Evolutionary conservation across 2,113 vertebrate genomes (phyloP).

Genomic region (Nyctibius bracteatus): DNA sequence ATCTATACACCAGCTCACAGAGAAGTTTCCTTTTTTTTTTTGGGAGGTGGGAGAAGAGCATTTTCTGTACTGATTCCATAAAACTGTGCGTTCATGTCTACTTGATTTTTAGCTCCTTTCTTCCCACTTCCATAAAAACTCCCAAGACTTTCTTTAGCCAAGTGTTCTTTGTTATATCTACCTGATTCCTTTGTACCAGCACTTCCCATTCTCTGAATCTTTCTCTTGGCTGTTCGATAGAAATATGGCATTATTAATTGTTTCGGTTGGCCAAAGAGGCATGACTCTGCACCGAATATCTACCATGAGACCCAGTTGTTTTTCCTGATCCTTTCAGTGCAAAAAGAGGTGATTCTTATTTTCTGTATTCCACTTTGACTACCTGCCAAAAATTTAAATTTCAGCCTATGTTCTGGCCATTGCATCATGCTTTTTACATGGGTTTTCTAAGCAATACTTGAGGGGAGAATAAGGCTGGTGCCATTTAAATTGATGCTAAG

Average conservation of each 20-base stretch:
- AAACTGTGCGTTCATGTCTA: not conserved
- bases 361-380: not conserved
- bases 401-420: not conserved
- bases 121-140: not conserved
- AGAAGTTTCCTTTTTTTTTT: not conserved
- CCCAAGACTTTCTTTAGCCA: not conserved
- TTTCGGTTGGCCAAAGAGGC: not conserved
- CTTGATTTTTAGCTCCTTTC: not conserved
- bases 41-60: rapidly evolving
- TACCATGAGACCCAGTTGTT: not conserved
- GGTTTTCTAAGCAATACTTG: not conserved
- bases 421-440: not conserved
- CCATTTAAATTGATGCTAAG: not conserved
- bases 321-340: not conserved
- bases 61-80: not conserved
- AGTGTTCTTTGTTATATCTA: not conserved
- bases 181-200: not conserved
- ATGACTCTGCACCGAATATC: not conserved
- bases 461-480: not conserved
- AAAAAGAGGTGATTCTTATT: not conserved
- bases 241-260: not conserved
- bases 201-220: not conserved
- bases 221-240: not conserved
- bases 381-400: not conserved
- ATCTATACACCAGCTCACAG: not conserved